A percentile compares a stretch with the other conserved stretches of the same genome.
Conservation (phyloP, 2,888 invertebrate genomes). For the Tenthredo distinguenda region DNA sequence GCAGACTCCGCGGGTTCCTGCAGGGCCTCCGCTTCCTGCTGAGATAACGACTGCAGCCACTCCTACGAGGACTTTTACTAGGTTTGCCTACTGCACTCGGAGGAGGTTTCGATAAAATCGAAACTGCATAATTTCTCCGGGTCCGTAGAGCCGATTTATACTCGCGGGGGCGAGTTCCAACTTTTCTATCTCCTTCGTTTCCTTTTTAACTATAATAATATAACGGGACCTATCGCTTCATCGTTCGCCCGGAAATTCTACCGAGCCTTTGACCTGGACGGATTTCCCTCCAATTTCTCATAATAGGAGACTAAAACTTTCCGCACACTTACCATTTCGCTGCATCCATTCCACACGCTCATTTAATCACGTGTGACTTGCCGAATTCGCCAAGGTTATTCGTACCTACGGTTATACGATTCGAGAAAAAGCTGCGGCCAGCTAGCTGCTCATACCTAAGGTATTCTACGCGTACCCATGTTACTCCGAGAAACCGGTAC, state of each 20-base stretch:
- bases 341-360: neutral
- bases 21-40: slow-evolving; percentile 52
- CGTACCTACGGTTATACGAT: neutral
- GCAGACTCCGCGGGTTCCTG: slow-evolving; percentile 30
- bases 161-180: neutral
- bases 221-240: neutral
- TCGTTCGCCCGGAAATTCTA: neutral
- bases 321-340: neutral
- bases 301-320: neutral
- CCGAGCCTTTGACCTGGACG: neutral
- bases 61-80: slow-evolving; percentile 50
- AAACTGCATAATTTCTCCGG: slow-evolving; percentile 41
- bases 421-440: neutral
- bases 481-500: slow-evolving; percentile 58
- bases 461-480: slow-evolving; percentile 32
- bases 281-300: neutral
- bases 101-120: slow-evolving; percentile 43
- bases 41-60: slow-evolving; percentile 56
- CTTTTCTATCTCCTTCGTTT: neutral
- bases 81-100: neutral
- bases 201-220: neutral
- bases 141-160: neutral
- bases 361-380: neutral
- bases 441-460: slow-evolving; percentile 45
- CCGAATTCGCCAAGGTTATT: neutral